phyloP scores from a whole-genome alignment of 2,888 invertebrate genomes.

The Parelbella ahira region DNA sequence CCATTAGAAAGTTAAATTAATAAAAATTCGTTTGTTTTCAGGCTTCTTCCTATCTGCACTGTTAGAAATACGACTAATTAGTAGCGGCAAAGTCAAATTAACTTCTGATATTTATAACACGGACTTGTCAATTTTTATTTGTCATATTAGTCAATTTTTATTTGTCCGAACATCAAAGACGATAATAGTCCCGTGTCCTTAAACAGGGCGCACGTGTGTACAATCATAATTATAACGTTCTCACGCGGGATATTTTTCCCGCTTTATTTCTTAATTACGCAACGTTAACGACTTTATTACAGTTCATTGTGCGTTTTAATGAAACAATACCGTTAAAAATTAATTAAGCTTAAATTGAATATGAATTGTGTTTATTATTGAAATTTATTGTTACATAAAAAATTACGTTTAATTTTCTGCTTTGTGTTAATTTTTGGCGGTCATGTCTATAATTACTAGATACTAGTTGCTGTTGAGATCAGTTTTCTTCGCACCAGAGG shows the following conservation, averaged over 20 bases:
- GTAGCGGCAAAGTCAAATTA: not conserved
- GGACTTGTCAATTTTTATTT: not conserved
- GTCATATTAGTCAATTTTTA: conserved; percentile 1
- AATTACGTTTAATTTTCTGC: no score
- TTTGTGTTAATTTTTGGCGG: no score
- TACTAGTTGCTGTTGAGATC: no score
- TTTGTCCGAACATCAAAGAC: conserved; percentile 13
- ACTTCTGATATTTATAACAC: conserved; percentile 1
- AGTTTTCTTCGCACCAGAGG: no score
- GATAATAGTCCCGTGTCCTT: conserved; percentile 8
- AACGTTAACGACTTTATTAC: no score
- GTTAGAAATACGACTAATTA: not conserved
- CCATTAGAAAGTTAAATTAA: not conserved
- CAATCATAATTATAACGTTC: conserved; percentile 9
- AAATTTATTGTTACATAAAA: no score
- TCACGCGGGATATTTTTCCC: not conserved
- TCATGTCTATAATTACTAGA: no score
- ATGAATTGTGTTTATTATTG: no score
- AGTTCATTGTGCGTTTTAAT: no score
- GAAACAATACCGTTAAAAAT: no score
- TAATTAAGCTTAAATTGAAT: no score
- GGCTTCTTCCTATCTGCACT: not conserved
- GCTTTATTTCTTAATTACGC: no score
- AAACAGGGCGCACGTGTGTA: conserved; percentile 14
- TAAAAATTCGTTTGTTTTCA: not conserved